Conservation (phyloP, 1,140 invertebrate species). For the Neuroterus valhalla region DNA sequence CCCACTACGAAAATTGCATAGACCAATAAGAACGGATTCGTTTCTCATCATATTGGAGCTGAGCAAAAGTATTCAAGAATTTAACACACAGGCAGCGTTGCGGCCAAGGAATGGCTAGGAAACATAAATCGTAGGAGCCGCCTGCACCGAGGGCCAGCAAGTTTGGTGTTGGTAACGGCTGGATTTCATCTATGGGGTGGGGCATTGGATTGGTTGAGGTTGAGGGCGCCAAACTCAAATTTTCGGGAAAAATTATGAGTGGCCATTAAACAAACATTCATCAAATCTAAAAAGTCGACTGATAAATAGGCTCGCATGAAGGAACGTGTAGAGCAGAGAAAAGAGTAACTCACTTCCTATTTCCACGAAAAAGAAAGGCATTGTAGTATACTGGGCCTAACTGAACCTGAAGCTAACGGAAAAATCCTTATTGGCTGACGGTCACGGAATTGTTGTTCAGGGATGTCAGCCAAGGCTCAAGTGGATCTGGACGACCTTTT, state of each 20-base stretch:
- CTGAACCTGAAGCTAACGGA: neutral
- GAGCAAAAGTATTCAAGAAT: neutral
- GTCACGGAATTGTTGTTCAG: too few relatives aligned
- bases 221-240: neutral
- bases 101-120: neutral
- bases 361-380: neutral
- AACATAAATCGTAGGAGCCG: neutral
- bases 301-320: neutral
- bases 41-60: neutral
- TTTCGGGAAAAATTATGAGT: neutral
- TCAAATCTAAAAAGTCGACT: neutral
- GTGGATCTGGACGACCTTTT: neutral
- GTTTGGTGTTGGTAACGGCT: neutral
- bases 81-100: neutral
- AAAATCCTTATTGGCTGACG: neutral
- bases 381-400: neutral
- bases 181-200: neutral
- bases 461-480: neutral
- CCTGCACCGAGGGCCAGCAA: neutral
- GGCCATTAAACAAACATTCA: neutral
- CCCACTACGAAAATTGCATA: too few relatives aligned
- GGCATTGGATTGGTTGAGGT: neutral
- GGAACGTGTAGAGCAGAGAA: neutral
- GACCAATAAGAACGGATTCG: neutral
- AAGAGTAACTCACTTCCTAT: neutral